Conservation (phyloP, 2,797 vertebrate genomes). For the Oryzias sinensis region DNA sequence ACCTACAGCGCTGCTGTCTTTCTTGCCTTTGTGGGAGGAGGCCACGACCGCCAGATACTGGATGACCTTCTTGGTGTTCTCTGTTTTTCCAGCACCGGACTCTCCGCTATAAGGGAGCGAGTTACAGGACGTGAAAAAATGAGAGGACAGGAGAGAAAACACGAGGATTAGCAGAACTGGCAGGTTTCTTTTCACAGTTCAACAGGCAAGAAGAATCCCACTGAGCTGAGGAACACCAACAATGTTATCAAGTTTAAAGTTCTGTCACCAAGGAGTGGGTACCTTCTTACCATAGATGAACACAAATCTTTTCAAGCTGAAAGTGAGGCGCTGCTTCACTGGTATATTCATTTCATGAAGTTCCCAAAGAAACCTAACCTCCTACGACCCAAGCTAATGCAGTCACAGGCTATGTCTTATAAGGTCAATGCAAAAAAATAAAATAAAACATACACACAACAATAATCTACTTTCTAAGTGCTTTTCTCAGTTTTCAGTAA, state of each 20-base stretch:
- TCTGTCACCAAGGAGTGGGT: no score
- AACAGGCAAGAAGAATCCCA: constrained; percentile 46
- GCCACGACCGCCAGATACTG: constrained; percentile 96
- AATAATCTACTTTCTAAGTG: no score
- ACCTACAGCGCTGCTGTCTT: constrained; percentile 92
- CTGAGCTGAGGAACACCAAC: constrained; percentile 30
- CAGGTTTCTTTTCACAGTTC: constrained; percentile 52
- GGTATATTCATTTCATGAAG: no score
- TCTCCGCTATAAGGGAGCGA: constrained; percentile 81
- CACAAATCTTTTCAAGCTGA: no score
- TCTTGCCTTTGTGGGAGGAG: constrained; percentile 97
- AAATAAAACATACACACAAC: no score
- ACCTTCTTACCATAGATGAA: no score
- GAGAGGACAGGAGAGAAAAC: constrained; percentile 13
- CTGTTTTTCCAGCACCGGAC: constrained; percentile 96
- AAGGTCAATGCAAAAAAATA: no score
- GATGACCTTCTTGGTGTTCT: constrained; percentile 98
- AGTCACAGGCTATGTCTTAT: no score
- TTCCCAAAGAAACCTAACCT: no score
- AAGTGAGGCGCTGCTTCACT: no score
- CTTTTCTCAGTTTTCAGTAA: no score
- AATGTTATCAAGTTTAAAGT: background rate
- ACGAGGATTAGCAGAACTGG: constrained; percentile 37
- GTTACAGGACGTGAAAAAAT: constrained; percentile 15
- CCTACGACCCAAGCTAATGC: no score